Evolutionary conservation across 2,888 invertebrate genomes (phyloP), one percentile per base, ranked within the genome.

Genomic region (Allacma fusca): DNA sequence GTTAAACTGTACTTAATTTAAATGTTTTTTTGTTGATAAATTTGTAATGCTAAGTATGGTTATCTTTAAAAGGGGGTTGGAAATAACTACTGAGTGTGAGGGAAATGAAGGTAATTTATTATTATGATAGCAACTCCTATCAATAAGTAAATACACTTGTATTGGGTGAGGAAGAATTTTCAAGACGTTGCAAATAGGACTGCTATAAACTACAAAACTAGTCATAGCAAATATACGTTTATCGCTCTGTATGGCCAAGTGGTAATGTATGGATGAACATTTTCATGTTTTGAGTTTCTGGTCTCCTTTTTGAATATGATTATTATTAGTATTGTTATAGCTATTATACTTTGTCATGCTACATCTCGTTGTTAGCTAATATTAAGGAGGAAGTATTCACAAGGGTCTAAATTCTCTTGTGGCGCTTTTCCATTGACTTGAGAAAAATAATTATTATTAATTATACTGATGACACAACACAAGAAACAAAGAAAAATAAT

Each of bases 321-420:
- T 12, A 62, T 26, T 62, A 62, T 1, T 26, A 62, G 4, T 26
- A 24, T 62, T 24, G 16, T 24, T 62, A 71, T 28, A 57, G 2
- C 24, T 57, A 71, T 59, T 71, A 57, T 59, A 23, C 59, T 71
- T 71, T 57, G 71, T 71, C 71, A 71, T 71, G 71, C 71, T 59
- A 71, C 59, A 57, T 71, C 57, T 59, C 71, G 71, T 59, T 57
- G 71, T 70, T 70, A 70, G 69, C 40, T 44, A 70, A 44, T 70
- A 70, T 70, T 70, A 43, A 70, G 43, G 43, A 70, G 16, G 28
- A 12, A 28, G n/a, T 26, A 28, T 7, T 2, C 5, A 28, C 16
- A 65, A 65, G 26, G 16, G 29, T 28, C 4, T 7, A 29, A 16
- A 28, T 19, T 28, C 65, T 65, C 29, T 28, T 65, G 28, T 65